Evolutionary conservation across 2,113 vertebrate genomes (phyloP).

Genomic region (Brienomyrus longianalis): DNA sequence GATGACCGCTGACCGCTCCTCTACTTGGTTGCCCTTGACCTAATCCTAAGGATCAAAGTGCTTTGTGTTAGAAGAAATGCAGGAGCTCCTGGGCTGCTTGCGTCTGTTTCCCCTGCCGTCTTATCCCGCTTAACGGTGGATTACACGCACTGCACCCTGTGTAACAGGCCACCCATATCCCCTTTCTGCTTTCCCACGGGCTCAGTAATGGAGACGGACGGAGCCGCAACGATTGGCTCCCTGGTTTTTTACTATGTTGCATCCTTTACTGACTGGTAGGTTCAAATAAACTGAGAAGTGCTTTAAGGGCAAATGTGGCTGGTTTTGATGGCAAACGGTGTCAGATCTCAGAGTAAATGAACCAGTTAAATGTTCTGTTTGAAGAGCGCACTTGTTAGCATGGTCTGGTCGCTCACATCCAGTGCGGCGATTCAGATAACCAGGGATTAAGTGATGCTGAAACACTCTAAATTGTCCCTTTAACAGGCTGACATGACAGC

Average conservation of each 20-base stretch:
- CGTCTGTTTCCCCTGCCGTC: neutral
- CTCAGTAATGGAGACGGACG: neutral
- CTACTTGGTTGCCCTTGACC: conserved; percentile 9
- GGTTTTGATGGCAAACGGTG: neutral
- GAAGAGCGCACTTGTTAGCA: neutral
- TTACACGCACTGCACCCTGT: neutral
- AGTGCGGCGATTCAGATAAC: neutral
- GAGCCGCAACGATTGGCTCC: neutral
- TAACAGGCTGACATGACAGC: neutral
- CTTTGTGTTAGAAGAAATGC: neutral
- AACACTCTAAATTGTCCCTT: neutral
- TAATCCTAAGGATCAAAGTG: conserved; percentile 16
- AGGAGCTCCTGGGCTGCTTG: neutral
- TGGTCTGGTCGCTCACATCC: neutral
- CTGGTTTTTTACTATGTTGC: neutral
- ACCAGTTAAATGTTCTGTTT: neutral
- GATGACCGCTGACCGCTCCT: neutral
- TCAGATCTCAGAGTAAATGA: neutral
- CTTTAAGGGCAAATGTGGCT: neutral
- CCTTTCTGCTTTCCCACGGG: neutral
- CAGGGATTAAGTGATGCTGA: neutral
- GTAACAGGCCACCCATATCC: neutral
- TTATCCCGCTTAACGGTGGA: neutral
- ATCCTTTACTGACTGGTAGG: neutral
- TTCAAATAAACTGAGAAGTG: neutral